A percentile compares a stretch with the other conserved stretches of the same genome.
Evolutionary conservation across 1,140 invertebrate genomes (phyloP).

Genomic region (Meloidogyne chitwoodi): DNA sequence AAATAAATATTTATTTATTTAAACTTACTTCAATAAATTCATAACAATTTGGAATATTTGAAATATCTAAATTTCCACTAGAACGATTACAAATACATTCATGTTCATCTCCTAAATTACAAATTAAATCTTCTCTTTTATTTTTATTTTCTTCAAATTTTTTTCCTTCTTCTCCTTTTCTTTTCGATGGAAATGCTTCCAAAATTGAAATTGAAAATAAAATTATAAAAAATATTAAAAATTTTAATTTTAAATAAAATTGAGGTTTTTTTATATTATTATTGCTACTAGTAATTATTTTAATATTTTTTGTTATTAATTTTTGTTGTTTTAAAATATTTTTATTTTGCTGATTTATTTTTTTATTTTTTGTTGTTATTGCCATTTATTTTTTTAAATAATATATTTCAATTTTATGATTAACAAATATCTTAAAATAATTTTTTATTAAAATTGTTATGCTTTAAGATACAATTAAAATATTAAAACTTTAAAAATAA

Average conservation of each 20-base stretch:
- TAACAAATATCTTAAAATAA: too few species aligned
- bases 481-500: too few species aligned
- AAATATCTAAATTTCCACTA: conserved; percentile 36
- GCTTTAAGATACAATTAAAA: too few species aligned
- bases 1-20: conserved; percentile 9
- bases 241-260: background rate
- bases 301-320: background rate
- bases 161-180: background rate
- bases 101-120: conserved; percentile 39
- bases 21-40: conserved; percentile 38
- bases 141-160: background rate
- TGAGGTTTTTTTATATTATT: background rate
- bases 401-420: too few species aligned
- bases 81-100: conserved; percentile 47
- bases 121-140: conserved; percentile 20
- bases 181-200: background rate
- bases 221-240: background rate
- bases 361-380: background rate
- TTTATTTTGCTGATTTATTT: background rate
- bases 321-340: background rate
- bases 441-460: too few species aligned
- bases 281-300: background rate
- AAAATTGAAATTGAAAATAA: conserved; percentile 8
- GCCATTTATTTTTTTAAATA: background rate
- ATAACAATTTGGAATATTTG: conserved; percentile 29